These are phyloP conservation scores for Aporrectodea caliginosa DNA, from an alignment of 1,140 invertebrate genomes.

Conservation along the genomic window DNA sequence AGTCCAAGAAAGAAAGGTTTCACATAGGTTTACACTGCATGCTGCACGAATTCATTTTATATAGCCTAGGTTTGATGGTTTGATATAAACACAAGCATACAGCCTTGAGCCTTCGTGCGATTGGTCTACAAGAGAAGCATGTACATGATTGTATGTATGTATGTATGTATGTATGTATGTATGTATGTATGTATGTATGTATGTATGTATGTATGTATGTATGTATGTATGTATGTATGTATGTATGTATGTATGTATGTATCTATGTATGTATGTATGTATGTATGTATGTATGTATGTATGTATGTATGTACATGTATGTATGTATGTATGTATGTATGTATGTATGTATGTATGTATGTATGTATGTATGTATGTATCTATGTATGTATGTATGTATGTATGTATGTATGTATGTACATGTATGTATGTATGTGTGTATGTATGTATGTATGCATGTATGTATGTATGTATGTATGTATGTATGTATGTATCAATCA, in stretches of 20 bases:
- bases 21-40: no score
- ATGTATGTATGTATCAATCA: conserved; percentile 33
- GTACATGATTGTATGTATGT: conserved; percentile 14
- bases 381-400: conserved; percentile 14
- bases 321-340: conserved; percentile 31
- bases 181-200: conserved; percentile 30
- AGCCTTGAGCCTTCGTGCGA: no score
- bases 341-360: conserved; percentile 25
- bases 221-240: conserved; percentile 26
- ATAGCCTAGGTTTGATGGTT: no score
- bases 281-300: conserved; percentile 31
- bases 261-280: conserved; percentile 30
- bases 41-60: no score
- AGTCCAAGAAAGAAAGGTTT: no score
- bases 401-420: background rate
- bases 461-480: conserved; percentile 18
- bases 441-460: conserved; percentile 20
- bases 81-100: no score
- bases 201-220: conserved; percentile 30
- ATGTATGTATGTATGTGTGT: conserved; percentile 10
- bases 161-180: conserved; percentile 32
- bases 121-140: no score
- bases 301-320: conserved; percentile 31
- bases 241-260: conserved; percentile 31
- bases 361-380: conserved; percentile 1